phyloP scores from a whole-genome alignment of 2,113 vertebrate species.

The Chaetodon auriga region DNA sequence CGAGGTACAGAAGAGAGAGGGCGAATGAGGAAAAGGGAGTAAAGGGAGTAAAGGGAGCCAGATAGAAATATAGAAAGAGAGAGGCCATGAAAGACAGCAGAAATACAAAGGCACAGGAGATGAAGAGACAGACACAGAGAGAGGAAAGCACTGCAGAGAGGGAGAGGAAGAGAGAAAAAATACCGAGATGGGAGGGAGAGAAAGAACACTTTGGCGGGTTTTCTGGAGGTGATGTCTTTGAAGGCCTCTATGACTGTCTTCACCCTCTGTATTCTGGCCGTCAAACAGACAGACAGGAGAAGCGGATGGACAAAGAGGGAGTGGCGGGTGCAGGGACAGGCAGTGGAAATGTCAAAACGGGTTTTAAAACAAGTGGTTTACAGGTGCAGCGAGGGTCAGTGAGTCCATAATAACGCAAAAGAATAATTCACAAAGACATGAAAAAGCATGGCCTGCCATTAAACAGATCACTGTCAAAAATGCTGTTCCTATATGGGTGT shows the following conservation, averaged over 20 bases:
- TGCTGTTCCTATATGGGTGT: not conserved
- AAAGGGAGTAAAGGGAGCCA: constrained; percentile 23
- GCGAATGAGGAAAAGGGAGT: constrained; percentile 15
- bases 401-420: constrained; percentile 13
- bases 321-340: constrained; percentile 42
- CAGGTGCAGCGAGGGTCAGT: constrained; percentile 30
- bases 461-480: constrained; percentile 8
- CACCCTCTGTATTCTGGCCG: constrained; percentile 37
- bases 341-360: constrained; percentile 44
- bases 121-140: constrained; percentile 48
- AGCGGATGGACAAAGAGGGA: constrained; percentile 52
- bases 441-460: not conserved
- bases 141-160: constrained; percentile 19
- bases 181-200: constrained; percentile 25
- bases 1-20: constrained; percentile 47
- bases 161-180: constrained; percentile 20
- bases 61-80: constrained; percentile 43
- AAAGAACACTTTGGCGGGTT: constrained; percentile 39
- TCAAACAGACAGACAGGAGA: constrained; percentile 37
- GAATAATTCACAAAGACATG: constrained; percentile 8
- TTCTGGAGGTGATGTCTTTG: constrained; percentile 64
- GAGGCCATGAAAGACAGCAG: constrained; percentile 54
- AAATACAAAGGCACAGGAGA: constrained; percentile 58
- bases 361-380: constrained; percentile 51
- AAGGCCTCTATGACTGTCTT: constrained; percentile 47